Conservation (phyloP, 2,113 vertebrate genomes). For the Mustelus asterias region DNA sequence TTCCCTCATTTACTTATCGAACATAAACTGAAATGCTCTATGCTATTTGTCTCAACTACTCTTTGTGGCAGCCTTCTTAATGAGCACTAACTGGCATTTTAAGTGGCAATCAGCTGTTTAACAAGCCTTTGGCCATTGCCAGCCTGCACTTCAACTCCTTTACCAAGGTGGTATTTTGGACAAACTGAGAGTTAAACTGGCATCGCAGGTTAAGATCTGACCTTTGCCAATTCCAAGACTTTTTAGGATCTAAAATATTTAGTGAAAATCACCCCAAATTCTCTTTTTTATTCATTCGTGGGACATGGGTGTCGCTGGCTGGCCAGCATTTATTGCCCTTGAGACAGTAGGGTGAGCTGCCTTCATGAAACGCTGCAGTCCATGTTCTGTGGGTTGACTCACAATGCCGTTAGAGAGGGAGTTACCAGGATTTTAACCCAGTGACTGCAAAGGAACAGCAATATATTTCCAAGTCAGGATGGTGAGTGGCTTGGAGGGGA, state of each 20-base stretch:
- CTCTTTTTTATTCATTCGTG: no score
- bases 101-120: neutral
- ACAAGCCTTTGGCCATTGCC: neutral
- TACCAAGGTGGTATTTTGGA: neutral
- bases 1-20: no score
- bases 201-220: neutral
- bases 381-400: no score
- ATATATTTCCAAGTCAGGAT: no score
- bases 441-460: no score
- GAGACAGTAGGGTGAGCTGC: no score
- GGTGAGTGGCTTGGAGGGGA: no score
- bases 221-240: neutral
- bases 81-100: neutral
- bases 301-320: no score
- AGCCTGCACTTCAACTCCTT: neutral
- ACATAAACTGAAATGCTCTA: neutral
- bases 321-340: no score
- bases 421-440: no score
- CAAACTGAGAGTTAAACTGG: neutral
- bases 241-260: neutral
- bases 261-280: neutral
- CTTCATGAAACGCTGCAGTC: no score
- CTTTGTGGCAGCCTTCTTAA: neutral
- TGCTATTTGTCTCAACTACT: neutral
- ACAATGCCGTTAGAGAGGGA: no score